Percentiles rank a stretch among this genome's conserved stretches.
Conservation (phyloP, 2,888 invertebrate genomes). For the Tenthredo mesomela region DNA sequence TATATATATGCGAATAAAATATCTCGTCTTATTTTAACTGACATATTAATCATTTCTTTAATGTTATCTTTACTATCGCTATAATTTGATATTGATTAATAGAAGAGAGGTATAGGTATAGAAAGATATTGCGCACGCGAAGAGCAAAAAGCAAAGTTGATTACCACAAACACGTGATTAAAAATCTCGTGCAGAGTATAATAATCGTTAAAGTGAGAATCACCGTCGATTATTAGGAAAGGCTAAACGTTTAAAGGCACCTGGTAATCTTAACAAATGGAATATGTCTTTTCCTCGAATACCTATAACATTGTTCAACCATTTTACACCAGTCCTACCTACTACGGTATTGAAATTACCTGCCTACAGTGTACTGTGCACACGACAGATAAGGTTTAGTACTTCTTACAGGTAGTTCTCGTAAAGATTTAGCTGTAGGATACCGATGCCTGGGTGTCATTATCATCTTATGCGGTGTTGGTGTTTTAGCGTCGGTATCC, state of each 20-base stretch:
- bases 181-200: not conserved
- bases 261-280: slow-evolving; percentile 31
- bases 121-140: not conserved
- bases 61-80: not conserved
- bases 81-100: not conserved
- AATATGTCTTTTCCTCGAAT: slow-evolving; percentile 41
- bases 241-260: slow-evolving; percentile 6
- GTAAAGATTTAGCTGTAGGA: slow-evolving; percentile 50
- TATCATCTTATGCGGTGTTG: slow-evolving; percentile 38
- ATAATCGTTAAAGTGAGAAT: slow-evolving; percentile 11
- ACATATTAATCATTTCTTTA: not conserved
- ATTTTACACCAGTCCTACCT: slow-evolving; percentile 49
- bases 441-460: slow-evolving; percentile 18
- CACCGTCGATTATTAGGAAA: slow-evolving; percentile 2
- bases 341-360: slow-evolving; percentile 43
- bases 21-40: not conserved
- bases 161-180: slow-evolving; percentile 24
- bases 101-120: not conserved
- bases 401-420: slow-evolving; percentile 51
- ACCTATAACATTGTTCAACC: slow-evolving; percentile 35
- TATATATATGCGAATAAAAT: not conserved
- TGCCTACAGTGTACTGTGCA: slow-evolving; percentile 37
- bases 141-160: not conserved
- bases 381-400: slow-evolving; percentile 51
- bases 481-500: slow-evolving; percentile 34